A percentile compares a stretch with the other conserved stretches of the same genome.
These are phyloP conservation scores for Gambusia yucatana DNA, from an alignment of 2,797 vertebrate species.

Conservation along the genomic window DNA sequence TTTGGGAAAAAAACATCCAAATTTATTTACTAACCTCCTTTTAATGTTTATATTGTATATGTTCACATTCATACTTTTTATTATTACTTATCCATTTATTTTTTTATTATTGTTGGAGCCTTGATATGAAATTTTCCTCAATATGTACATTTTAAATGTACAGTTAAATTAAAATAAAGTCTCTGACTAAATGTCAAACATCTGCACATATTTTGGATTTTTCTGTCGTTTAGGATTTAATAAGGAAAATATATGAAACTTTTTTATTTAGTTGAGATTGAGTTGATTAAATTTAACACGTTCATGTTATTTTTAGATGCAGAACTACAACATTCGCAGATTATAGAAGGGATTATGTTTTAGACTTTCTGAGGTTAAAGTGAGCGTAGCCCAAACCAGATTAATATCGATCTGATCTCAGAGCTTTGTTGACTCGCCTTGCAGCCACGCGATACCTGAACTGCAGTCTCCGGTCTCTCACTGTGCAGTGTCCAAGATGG, in stretches of 20 bases:
- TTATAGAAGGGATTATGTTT: neutral
- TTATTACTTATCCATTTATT: too few relatives aligned
- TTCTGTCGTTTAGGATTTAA: neutral
- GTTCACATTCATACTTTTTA: too few relatives aligned
- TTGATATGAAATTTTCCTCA: too few relatives aligned
- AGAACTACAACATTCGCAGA: neutral
- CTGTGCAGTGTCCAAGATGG: constrained; percentile 13
- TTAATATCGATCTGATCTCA: constrained; percentile 3
- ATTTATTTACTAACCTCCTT: neutral
- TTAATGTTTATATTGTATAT: too few relatives aligned
- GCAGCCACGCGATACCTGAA: constrained; percentile 4
- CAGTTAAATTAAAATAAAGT: too few relatives aligned
- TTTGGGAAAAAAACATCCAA: neutral
- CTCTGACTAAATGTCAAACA: neutral
- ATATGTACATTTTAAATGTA: too few relatives aligned
- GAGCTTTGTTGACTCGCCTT: constrained; percentile 14
- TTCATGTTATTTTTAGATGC: neutral
- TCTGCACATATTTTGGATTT: neutral
- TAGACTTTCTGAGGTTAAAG: neutral
- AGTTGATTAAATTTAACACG: neutral
- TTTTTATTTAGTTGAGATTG: neutral
- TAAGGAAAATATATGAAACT: neutral
- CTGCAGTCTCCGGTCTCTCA: neutral
- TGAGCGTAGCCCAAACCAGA: neutral
- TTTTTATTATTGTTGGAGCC: too few relatives aligned